Evolutionary conservation across 2,888 invertebrate genomes (phyloP), one percentile per base, ranked within the genome.

Genomic region (Tholera decimalis): DNA sequence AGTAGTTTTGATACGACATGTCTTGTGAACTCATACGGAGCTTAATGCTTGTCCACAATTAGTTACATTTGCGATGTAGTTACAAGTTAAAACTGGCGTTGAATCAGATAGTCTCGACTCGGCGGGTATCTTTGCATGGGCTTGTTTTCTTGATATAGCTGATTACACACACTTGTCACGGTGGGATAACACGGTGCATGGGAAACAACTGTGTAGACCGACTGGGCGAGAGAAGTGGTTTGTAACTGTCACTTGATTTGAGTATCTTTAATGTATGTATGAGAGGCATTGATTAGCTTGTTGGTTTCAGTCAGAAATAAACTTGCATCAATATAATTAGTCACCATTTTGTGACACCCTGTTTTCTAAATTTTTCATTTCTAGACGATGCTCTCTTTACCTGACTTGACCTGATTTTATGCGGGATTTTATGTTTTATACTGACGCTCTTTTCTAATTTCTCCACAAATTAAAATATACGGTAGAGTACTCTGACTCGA

Each of bases 1-100:
- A 74, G 63, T 55, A 28, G 20, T 41, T 73, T 74, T 75, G n/a
- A 22, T 51, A 18, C 54, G 39, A 11, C 43, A 28, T 59, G 57
- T 44, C 7, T 35, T 43, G 54, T 69, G 54, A 59, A 66, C 35
- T 72, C 54, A 49, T 79, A 64, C 56, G 68, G 74, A 67, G 56
- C 60, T 75, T 58, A 61, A 44, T 44, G 51, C 54, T 55, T 74
- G 68, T 61, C 71, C 63, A 82, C 84, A 83, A 86, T 87, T 85
- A 84, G 85, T 79, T 85, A 83, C 84, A 85, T 88, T 86, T 80
- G 83, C 82, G 77, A 82, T 81, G 82, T 69, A 73, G 81, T 70
- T 68, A 67, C 61, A 70, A n/a, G 84, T 83, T 80, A 80, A 85
- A 86, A 86, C 83, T 83, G 76, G 83, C 70, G 80, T 76, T 83